Conservation (phyloP, 2,113 vertebrate species). For the Cygnus atratus region DNA sequence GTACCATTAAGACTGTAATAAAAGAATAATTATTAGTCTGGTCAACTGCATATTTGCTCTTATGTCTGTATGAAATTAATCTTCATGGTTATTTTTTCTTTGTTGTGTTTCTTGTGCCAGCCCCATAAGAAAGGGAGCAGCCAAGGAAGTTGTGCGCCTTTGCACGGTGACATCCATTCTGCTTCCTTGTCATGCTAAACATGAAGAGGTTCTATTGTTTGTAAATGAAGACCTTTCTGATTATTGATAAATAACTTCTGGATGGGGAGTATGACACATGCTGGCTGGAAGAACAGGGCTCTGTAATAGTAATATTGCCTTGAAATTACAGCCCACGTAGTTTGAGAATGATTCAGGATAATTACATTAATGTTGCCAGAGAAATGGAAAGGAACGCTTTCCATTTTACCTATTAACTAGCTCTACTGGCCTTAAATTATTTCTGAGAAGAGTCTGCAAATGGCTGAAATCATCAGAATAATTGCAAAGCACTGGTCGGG, state of each 20-base stretch:
- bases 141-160: background rate
- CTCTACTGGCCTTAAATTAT: slow-evolving; percentile 61
- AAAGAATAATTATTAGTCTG: slow-evolving; percentile 65
- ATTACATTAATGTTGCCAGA: slow-evolving; percentile 56
- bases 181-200: background rate
- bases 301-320: slow-evolving; percentile 37
- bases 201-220: slow-evolving; percentile 5
- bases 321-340: slow-evolving; percentile 53
- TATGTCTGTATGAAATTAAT: slow-evolving; percentile 20
- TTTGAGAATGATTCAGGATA: slow-evolving; percentile 61
- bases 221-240: slow-evolving; percentile 5
- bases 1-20: slow-evolving; percentile 49
- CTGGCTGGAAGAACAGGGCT: slow-evolving; percentile 29
- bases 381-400: slow-evolving; percentile 74
- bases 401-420: slow-evolving; percentile 69
- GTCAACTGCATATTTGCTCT: slow-evolving; percentile 29
- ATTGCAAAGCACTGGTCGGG: slow-evolving; percentile 1
- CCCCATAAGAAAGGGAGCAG: background rate
- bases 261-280: slow-evolving; percentile 1
- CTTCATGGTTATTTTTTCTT: background rate
- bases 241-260: slow-evolving; percentile 38
- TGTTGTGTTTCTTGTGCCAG: background rate
- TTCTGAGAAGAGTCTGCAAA: slow-evolving; percentile 51
- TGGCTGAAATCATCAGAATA: slow-evolving; percentile 45
- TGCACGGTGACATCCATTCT: background rate